These are phyloP conservation scores for Telmatherina bonti DNA, from an alignment of 2,797 vertebrate species.

Conservation along the genomic window DNA sequence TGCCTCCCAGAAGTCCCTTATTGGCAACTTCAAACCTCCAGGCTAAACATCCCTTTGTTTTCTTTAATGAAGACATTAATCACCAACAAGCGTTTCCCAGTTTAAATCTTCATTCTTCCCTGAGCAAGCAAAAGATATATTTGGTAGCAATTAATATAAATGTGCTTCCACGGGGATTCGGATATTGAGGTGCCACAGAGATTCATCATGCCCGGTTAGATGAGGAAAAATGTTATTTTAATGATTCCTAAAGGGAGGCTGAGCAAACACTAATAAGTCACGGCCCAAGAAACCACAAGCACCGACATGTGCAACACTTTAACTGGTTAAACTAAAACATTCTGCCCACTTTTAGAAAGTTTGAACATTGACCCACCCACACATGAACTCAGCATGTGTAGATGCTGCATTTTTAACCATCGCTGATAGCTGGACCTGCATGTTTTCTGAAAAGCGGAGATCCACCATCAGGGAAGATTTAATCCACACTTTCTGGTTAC, in stretches of 20 bases:
- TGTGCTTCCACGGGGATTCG: constrained; percentile 61
- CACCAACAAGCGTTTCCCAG: constrained; percentile 10
- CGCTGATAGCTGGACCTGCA: constrained; percentile 11
- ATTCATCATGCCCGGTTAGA: constrained; percentile 30
- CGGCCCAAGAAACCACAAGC: constrained; percentile 42
- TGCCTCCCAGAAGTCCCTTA: background rate
- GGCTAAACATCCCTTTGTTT: constrained; percentile 22
- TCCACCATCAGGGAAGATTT: background rate
- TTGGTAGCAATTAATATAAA: constrained; percentile 37
- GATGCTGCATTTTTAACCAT: constrained; percentile 37
- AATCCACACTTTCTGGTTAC: constrained; percentile 16
- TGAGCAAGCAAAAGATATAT: constrained; percentile 45
- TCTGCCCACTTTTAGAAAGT: background rate
- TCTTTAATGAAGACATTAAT: constrained; percentile 39
- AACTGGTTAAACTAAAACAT: background rate
- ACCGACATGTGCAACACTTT: background rate
- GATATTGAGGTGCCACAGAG: constrained; percentile 37
- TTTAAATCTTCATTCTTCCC: constrained; percentile 21
- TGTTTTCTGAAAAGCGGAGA: background rate
- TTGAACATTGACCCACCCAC: background rate
- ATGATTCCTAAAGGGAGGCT: constrained; percentile 47
- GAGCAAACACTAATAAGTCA: constrained; percentile 56
- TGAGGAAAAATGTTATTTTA: constrained; percentile 53
- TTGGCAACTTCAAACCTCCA: background rate
- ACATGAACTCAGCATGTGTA: background rate